phyloP scores from a whole-genome alignment of 2,797 vertebrate species.

The Ctenopoma kingsleyae region DNA sequence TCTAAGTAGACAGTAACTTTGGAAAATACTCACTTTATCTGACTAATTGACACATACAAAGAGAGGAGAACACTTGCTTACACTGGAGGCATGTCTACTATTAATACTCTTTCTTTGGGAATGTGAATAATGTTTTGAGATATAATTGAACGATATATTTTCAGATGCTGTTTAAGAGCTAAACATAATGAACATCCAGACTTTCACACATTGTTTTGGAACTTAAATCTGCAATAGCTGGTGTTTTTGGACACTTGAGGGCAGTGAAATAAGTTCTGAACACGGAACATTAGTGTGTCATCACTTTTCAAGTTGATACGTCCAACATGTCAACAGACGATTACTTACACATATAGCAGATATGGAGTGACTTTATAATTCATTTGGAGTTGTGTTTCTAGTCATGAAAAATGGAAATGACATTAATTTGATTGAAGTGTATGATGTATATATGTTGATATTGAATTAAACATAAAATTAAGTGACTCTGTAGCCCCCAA shows the following conservation, averaged over 20 bases:
- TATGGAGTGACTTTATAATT: not conserved
- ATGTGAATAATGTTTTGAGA: not conserved
- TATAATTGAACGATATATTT: not conserved
- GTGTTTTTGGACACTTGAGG: not conserved
- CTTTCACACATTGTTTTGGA: not conserved
- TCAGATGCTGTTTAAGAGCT: not conserved
- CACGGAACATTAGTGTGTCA: not conserved
- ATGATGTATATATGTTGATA: no score
- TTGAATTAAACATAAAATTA: not conserved
- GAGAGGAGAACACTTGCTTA: not conserved
- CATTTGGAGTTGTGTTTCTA: no score
- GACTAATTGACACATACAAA: not conserved
- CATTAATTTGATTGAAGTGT: no score
- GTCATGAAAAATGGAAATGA: no score
- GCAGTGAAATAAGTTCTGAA: not conserved
- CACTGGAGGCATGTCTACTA: no score
- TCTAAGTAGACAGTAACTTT: no score
- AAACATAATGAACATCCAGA: not conserved
- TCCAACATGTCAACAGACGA: not conserved
- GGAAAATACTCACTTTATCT: not conserved
- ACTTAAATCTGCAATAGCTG: not conserved
- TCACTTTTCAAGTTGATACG: not conserved
- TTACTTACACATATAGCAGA: not conserved
- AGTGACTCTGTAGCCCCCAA: not conserved
- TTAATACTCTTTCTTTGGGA: no score